These are phyloP conservation scores for Lutraria rhynchaena DNA, from an alignment of 1,140 invertebrate genomes.

Conservation along the genomic window DNA sequence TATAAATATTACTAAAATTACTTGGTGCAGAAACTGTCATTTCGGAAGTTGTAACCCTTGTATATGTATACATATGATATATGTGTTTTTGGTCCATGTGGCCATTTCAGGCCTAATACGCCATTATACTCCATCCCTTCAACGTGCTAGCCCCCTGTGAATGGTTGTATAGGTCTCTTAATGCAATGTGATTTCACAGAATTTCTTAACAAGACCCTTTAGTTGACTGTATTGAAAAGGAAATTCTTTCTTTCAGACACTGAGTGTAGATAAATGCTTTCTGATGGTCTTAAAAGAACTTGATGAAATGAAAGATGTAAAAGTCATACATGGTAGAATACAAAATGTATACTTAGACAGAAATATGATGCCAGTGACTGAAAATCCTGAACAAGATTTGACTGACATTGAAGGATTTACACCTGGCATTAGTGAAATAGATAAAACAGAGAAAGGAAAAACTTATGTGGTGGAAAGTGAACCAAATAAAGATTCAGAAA, in stretches of 20 bases:
- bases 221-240: too few species aligned
- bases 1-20: too few species aligned
- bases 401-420: conserved; percentile 2
- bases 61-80: too few species aligned
- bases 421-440: conserved; percentile 22
- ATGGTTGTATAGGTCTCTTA: too few species aligned
- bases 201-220: too few species aligned
- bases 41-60: too few species aligned
- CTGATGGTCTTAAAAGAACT: conserved; percentile 45
- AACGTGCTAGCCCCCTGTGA: too few species aligned
- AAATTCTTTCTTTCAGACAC: conserved; percentile 46
- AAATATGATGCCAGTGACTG: conserved; percentile 37
- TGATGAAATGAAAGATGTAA: conserved; percentile 33
- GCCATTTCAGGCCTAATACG: too few species aligned
- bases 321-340: conserved; percentile 54
- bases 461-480: conserved; percentile 38
- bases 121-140: too few species aligned
- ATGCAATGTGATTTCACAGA: too few species aligned
- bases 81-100: too few species aligned
- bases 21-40: too few species aligned
- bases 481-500: not conserved
- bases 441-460: conserved; percentile 47
- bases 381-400: conserved; percentile 31
- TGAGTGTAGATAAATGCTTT: conserved; percentile 57
- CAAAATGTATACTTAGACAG: conserved; percentile 41